A percentile compares a stretch with the other conserved stretches of the same genome.
Conservation (phyloP, 2,888 invertebrate genomes). For the Ormyrus nitidulus region DNA sequence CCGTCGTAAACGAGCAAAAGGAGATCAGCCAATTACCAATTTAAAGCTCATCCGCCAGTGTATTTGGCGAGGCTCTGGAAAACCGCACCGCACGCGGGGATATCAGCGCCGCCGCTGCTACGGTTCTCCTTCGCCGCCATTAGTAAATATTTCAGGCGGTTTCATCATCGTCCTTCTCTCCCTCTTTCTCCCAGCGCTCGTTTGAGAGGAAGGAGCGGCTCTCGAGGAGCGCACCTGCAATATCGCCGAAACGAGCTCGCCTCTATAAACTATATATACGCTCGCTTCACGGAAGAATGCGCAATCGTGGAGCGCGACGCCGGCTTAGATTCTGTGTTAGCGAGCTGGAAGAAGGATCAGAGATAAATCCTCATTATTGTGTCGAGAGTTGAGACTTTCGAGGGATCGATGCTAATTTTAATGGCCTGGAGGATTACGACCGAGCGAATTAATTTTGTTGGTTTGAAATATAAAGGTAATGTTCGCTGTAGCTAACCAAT, state of each 20-base stretch:
- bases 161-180: constrained; percentile 28
- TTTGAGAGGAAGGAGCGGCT: not conserved
- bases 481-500: too few species aligned
- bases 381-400: too few species aligned
- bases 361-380: not conserved
- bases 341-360: not conserved
- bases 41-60: constrained; percentile 4
- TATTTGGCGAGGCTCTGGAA: not conserved
- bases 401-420: too few species aligned
- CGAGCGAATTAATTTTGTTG: not conserved
- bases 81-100: not conserved
- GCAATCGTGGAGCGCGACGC: constrained; percentile 27
- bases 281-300: constrained; percentile 46
- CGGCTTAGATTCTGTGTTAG: not conserved
- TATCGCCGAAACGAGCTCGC: constrained; percentile 29
- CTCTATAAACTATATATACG: constrained; percentile 29
- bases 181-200: not conserved
- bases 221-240: constrained; percentile 29
- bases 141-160: constrained; percentile 48
- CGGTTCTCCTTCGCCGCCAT: constrained; percentile 12
- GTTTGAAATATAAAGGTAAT: not conserved
- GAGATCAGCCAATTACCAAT: not conserved
- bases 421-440: not conserved
- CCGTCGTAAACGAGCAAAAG: not conserved
- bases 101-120: too few species aligned